These are phyloP conservation scores for Acrobasis consociella DNA, from an alignment of 2,888 invertebrate species.

Conservation along the genomic window DNA sequence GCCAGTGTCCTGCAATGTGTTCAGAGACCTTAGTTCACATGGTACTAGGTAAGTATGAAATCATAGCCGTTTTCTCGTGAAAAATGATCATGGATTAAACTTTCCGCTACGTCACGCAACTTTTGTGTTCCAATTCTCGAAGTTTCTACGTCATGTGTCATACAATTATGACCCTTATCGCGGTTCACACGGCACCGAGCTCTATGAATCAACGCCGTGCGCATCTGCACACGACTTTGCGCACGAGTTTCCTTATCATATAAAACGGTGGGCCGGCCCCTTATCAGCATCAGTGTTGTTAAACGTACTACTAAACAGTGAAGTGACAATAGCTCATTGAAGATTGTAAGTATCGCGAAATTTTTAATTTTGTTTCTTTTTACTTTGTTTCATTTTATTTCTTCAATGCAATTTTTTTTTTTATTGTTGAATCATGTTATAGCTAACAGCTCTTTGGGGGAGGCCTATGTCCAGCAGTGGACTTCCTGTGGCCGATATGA, in stretches of 20 bases:
- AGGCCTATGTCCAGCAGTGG: too few species aligned
- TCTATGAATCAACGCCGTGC: constrained; percentile 13
- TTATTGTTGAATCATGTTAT: too few species aligned
- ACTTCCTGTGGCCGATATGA: too few species aligned
- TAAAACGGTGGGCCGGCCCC: constrained; percentile 1
- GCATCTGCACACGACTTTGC: constrained; percentile 19
- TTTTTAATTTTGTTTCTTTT: background rate
- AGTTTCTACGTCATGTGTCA: background rate
- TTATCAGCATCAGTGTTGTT: constrained; percentile 11
- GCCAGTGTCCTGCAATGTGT: too few species aligned
- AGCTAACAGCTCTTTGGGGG: too few species aligned
- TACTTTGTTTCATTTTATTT: background rate
- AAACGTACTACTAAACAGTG: background rate
- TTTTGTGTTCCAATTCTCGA: too few species aligned
- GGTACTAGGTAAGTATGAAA: too few species aligned
- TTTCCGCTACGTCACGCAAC: too few species aligned
- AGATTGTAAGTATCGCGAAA: constrained; percentile 14
- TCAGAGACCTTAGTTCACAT: too few species aligned
- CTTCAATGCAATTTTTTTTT: too few species aligned
- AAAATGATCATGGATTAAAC: too few species aligned
- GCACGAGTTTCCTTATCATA: constrained; percentile 19
- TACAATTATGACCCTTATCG: constrained; percentile 3
- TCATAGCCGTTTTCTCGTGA: too few species aligned
- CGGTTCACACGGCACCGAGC: constrained; percentile 22
- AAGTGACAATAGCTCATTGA: background rate